phyloP scores from a whole-genome alignment of 2,888 invertebrate species.

The Microctonus hyperodae region DNA sequence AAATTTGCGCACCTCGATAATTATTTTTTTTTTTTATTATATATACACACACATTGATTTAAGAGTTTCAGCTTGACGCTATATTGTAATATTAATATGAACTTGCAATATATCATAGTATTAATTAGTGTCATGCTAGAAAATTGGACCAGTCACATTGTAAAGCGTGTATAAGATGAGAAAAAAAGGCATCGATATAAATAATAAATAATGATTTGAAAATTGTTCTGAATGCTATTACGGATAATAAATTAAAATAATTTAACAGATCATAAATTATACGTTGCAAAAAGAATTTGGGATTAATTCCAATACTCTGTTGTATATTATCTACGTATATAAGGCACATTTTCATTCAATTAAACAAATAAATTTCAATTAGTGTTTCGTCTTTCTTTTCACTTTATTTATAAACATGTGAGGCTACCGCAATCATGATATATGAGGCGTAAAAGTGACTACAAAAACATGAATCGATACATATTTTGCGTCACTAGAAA shows the following conservation, averaged over 20 bases:
- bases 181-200: conserved; percentile 31
- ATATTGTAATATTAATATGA: not conserved
- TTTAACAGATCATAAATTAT: not conserved
- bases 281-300: not conserved
- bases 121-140: not conserved
- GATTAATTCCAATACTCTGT: not conserved
- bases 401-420: not conserved
- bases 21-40: not conserved
- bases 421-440: not conserved
- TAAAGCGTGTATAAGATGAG: not conserved
- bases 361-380: conserved; percentile 29
- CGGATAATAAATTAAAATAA: not conserved
- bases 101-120: not conserved
- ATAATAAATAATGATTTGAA: conserved; percentile 10
- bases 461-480: conserved; percentile 11
- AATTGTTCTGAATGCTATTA: not conserved
- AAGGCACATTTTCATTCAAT: conserved; percentile 2
- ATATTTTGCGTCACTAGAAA: conserved; percentile 22
- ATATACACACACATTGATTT: not conserved
- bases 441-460: not conserved
- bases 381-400: conserved; percentile 10
- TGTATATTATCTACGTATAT: not conserved
- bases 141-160: not conserved
- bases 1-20: not conserved
- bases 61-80: not conserved